A percentile compares a stretch with the other conserved stretches of the same genome.
Evolutionary conservation across 1,140 invertebrate genomes (phyloP).

Genomic region (Gryllus bimaculatus): DNA sequence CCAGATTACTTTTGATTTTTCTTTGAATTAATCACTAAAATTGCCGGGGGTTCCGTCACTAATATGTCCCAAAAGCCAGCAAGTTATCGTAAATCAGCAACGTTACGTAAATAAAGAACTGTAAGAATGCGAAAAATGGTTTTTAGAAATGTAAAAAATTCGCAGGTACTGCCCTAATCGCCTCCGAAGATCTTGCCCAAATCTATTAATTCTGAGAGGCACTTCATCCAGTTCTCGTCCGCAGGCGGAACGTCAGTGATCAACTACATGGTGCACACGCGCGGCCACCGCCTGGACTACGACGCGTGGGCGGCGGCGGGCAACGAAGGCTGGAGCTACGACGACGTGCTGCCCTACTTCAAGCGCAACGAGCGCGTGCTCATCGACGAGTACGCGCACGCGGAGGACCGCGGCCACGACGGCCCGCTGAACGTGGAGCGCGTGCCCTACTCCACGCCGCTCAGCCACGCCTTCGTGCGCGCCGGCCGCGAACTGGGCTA

Average conservation of each 20-base stretch:
- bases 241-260: slow-evolving; percentile 56
- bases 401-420: not conserved
- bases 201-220: too few relatives aligned
- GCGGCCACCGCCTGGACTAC: slow-evolving; percentile 59
- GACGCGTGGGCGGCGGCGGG: slow-evolving; percentile 62
- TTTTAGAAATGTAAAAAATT: too few relatives aligned
- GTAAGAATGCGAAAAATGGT: too few relatives aligned
- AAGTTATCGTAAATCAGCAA: too few relatives aligned
- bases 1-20: too few relatives aligned
- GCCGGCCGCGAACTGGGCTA: slow-evolving; percentile 43
- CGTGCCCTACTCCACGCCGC: slow-evolving; percentile 27
- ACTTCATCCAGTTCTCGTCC: not conserved
- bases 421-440: not conserved
- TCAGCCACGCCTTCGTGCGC: slow-evolving; percentile 43
- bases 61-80: too few relatives aligned
- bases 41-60: too few relatives aligned
- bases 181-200: too few relatives aligned
- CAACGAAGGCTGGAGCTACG: slow-evolving; percentile 78
- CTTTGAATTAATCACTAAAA: too few relatives aligned
- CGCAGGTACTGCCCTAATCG: too few relatives aligned
- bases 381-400: not conserved
- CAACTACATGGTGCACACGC: slow-evolving; percentile 72
- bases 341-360: slow-evolving; percentile 68
- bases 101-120: too few relatives aligned
- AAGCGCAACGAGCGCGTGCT: not conserved